phyloP scores from a whole-genome alignment of 1,140 invertebrate species.

The Periplaneta americana region DNA sequence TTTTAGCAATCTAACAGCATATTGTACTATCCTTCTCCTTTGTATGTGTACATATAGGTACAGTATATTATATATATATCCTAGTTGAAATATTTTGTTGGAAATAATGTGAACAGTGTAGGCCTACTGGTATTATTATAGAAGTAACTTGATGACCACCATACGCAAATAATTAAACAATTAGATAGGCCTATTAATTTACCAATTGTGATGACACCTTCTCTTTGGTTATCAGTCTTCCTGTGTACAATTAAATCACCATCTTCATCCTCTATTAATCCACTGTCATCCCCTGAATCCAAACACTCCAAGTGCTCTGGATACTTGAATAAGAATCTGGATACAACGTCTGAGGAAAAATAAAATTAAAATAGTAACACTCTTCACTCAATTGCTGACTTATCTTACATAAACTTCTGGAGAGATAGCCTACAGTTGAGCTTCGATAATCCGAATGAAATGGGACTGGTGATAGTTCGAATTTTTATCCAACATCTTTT shows the following conservation, averaged over 20 bases:
- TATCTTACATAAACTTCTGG: too few relatives aligned
- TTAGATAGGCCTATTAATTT: not conserved
- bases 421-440: too few relatives aligned
- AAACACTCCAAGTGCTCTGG: conserved; percentile 28
- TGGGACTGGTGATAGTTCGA: too few relatives aligned
- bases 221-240: conserved; percentile 19
- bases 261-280: conserved; percentile 38
- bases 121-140: not conserved
- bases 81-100: not conserved
- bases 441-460: too few relatives aligned
- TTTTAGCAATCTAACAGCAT: not conserved
- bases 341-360: conserved; percentile 46
- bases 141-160: not conserved
- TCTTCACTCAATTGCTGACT: too few relatives aligned
- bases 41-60: not conserved
- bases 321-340: conserved; percentile 49
- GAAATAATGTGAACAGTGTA: not conserved
- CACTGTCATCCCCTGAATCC: not conserved
- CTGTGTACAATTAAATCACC: conserved; percentile 42
- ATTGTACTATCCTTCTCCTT: not conserved
- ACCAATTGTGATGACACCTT: conserved; percentile 11
- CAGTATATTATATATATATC: not conserved
- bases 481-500: too few relatives aligned
- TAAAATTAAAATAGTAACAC: too few relatives aligned
- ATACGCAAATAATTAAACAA: not conserved